A percentile compares a stretch with the other conserved stretches of the same genome.
These are phyloP conservation scores for Octodon degus DNA, from an alignment of 2,113 vertebrate genomes.

Conservation along the genomic window DNA sequence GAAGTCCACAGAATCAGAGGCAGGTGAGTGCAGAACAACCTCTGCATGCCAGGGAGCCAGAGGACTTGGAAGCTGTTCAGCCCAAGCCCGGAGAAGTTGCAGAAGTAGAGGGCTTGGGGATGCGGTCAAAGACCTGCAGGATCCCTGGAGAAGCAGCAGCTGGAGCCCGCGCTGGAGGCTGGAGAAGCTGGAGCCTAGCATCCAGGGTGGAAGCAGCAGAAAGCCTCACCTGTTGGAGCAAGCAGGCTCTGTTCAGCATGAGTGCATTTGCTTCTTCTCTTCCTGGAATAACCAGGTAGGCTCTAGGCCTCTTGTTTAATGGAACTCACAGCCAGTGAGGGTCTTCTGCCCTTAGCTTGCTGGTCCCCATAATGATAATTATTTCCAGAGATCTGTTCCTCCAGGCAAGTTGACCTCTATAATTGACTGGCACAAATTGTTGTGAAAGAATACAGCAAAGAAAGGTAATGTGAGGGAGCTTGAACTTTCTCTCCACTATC, in stretches of 20 bases:
- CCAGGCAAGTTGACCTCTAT: not conserved
- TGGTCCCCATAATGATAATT: not conserved
- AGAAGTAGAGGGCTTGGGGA: not conserved
- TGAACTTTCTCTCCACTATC: not conserved
- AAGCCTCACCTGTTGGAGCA: not conserved
- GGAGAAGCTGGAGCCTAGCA: not conserved
- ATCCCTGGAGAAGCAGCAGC: not conserved
- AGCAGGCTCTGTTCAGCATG: not conserved
- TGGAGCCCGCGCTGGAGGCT: not conserved
- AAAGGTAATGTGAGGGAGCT: not conserved
- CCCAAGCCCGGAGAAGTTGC: not conserved
- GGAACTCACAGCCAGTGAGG: not conserved
- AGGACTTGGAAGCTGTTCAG: not conserved
- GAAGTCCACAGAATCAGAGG: not conserved
- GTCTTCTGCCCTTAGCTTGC: not conserved
- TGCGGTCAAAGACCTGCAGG: too few species aligned
- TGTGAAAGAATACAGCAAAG: not conserved
- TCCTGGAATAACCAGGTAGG: not conserved
- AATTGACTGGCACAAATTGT: not conserved
- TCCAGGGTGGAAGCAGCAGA: not conserved
- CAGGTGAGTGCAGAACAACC: not conserved
- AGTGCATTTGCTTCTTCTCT: not conserved
- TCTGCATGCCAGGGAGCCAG: not conserved
- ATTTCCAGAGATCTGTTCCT: not conserved
- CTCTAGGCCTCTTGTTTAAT: not conserved